Evolutionary conservation across 2,888 invertebrate genomes (phyloP), one percentile per base, ranked within the genome.

Genomic region (Galeopsomyia nigrocyanea): DNA sequence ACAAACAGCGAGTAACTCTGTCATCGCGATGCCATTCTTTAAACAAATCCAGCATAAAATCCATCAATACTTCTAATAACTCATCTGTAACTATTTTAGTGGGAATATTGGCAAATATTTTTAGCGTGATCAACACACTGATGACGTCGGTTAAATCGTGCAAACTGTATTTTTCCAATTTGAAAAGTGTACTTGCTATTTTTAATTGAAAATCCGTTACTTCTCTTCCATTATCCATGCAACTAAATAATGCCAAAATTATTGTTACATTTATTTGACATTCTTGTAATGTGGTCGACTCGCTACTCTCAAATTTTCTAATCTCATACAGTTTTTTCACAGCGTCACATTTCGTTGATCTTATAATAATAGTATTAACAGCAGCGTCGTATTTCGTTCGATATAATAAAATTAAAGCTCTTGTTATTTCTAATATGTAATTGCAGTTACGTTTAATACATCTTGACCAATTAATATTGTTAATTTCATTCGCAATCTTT

Each of bases 101-200:
- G 7, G 71, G 47, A 46, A 75, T 80, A 16, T 78, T 76, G 22
- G 74, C 74, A 10, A 87, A 75, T n/a, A 80, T 80, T 63, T 83
- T 78, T 19, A 88, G 73, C 55, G 88, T 80, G 7, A 79, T 79
- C 49, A 86, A 74, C n/a, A 82, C 80, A 79, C 83, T 78, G 68
- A 80, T 80, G 1, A 83, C 77, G 60, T 85, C 81, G 13, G 75
- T 66, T n/a, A 73, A 68, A 3, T 74, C 68, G 0, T 71, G 75
- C 9, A 78, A 70, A 26, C 79, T 77, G 39, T 82, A 80, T 64
- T 81, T 79, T 31, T 82, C 77, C 5, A 79, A 78, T 47, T 79
- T 80, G n/a, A 84, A 66, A 3, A 86, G 63, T 62, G 82, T 81
- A 0, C 69, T 74, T 39, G 82, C 75, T 9, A 82, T 78, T 58